These are phyloP conservation scores for Pachyuromys duprasi DNA, from an alignment of 2,797 vertebrate genomes.

Conservation along the genomic window DNA sequence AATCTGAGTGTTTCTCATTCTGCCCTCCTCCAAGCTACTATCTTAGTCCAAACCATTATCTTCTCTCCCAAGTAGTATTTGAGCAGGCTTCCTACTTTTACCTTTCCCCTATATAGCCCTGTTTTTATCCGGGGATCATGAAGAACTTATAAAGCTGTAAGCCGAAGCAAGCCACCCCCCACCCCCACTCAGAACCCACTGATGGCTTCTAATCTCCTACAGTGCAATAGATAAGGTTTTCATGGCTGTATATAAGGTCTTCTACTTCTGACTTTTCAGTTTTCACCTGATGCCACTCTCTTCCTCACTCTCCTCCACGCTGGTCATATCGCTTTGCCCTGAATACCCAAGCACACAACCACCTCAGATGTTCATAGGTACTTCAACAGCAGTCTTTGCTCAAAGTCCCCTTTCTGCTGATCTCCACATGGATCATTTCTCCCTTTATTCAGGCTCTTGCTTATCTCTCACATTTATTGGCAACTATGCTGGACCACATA, in stretches of 20 bases:
- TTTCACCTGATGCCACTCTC: neutral
- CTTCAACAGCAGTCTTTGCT: neutral
- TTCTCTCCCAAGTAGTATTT: neutral
- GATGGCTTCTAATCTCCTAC: neutral
- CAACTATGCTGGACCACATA: neutral
- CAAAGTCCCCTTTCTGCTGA: neutral
- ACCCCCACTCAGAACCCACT: neutral
- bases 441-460: neutral
- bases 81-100: neutral
- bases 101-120: neutral
- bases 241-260: neutral
- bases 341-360: neutral
- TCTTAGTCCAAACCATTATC: neutral
- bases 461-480: neutral
- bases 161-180: neutral
- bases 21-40: no score
- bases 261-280: neutral
- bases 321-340: neutral
- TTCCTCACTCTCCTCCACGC: neutral
- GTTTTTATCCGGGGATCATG: neutral
- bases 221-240: neutral
- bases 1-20: neutral
- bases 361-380: neutral
- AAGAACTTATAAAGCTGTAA: neutral
- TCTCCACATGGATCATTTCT: neutral